Evolutionary conservation across 2,797 vertebrate species (phyloP).

Genomic region (Sparus aurata): DNA sequence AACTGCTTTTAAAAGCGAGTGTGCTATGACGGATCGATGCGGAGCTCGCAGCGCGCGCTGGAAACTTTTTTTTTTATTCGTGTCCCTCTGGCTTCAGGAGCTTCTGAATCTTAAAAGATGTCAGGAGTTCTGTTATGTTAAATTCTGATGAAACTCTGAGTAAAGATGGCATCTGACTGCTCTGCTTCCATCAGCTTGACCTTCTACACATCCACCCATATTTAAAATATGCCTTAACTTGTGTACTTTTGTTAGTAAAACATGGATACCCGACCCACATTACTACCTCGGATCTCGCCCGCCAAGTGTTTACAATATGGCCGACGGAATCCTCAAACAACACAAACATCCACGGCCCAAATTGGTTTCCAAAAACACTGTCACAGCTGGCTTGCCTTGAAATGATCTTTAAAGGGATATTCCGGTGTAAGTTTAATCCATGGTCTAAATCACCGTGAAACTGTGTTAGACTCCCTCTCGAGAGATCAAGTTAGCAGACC

Average conservation of each 20-base stretch:
- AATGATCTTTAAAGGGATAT: too few species aligned
- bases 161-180: neutral
- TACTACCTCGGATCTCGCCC: too few species aligned
- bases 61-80: constrained; percentile 8
- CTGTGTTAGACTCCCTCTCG: too few species aligned
- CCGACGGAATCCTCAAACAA: too few species aligned
- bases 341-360: neutral
- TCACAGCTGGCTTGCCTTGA: neutral
- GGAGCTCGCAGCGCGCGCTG: constrained; percentile 10
- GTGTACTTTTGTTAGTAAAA: neutral
- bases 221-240: neutral
- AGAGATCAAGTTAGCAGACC: too few species aligned
- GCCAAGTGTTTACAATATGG: too few species aligned
- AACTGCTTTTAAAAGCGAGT: neutral
- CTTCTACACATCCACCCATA: neutral
- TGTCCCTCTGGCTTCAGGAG: constrained; percentile 6
- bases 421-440: too few species aligned
- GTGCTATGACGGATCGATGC: constrained; percentile 23
- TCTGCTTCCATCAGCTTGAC: neutral
- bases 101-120: neutral
- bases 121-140: neutral
- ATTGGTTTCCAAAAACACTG: neutral
- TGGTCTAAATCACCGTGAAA: too few species aligned
- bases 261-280: neutral
- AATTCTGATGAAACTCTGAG: neutral